These are phyloP conservation scores for Epinephelus malabaricus DNA, from an alignment of 2,797 vertebrate genomes.

Conservation along the genomic window DNA sequence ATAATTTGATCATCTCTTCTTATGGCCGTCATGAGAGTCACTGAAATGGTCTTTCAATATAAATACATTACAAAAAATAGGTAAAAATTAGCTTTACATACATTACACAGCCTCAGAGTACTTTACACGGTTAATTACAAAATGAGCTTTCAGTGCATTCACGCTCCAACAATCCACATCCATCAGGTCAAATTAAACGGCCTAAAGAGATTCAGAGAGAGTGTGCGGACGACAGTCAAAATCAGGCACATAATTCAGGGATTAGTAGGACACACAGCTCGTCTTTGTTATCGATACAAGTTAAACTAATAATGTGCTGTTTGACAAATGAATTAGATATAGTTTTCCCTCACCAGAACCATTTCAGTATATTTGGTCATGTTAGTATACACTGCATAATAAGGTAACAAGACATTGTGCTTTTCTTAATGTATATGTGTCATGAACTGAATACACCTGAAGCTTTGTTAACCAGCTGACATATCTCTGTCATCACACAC, in stretches of 20 bases:
- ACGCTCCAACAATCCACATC: constrained; percentile 58
- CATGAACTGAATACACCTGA: constrained; percentile 8
- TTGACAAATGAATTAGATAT: constrained; percentile 21
- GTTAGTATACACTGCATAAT: not conserved
- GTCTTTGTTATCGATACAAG: constrained; percentile 34
- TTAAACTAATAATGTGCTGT: constrained; percentile 19
- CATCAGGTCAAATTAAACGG: constrained; percentile 66
- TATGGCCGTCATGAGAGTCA: constrained; percentile 56
- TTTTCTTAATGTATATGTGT: constrained; percentile 1
- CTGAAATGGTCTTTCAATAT: constrained; percentile 69
- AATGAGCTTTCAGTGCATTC: constrained; percentile 67
- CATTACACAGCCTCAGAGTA: constrained; percentile 55
- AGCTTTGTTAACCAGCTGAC: not conserved
- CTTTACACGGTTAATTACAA: constrained; percentile 70
- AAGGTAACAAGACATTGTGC: not conserved
- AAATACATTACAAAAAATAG: constrained; percentile 82
- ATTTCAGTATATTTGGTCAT: not conserved
- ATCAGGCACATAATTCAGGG: constrained; percentile 82
- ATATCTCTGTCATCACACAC: not conserved
- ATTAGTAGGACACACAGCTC: constrained; percentile 58
- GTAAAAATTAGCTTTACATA: constrained; percentile 75
- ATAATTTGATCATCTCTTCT: constrained; percentile 62
- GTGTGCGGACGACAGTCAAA: constrained; percentile 69
- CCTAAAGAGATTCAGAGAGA: constrained; percentile 62
- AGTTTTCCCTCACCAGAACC: constrained; percentile 5